Evolutionary conservation across 2,113 vertebrate genomes (phyloP).

Genomic region (Gallinago paraguaiae): DNA sequence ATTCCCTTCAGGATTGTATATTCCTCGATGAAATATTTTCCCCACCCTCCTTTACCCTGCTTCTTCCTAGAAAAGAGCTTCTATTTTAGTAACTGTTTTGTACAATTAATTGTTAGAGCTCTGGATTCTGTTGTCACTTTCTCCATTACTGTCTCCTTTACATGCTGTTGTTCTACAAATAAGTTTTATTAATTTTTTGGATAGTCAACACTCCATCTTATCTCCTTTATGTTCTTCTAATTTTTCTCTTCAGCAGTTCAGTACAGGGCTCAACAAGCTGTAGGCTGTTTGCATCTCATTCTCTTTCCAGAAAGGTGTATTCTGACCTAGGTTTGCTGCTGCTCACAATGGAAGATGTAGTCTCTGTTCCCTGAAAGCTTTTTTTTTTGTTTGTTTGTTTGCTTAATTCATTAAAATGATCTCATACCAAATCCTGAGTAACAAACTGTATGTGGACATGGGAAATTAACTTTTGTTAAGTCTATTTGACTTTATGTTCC

Average conservation of each 20-base stretch:
- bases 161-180: background rate
- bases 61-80: constrained; percentile 37
- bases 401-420: background rate
- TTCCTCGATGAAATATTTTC: constrained; percentile 61
- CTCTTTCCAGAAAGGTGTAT: background rate
- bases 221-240: background rate
- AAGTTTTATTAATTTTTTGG: background rate
- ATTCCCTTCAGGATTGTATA: constrained; percentile 77
- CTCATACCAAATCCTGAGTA: background rate
- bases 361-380: background rate
- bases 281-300: background rate
- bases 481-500: background rate
- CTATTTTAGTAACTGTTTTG: constrained; percentile 19
- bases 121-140: background rate
- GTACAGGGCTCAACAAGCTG: background rate
- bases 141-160: background rate
- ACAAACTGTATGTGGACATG: background rate
- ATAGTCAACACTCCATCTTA: background rate
- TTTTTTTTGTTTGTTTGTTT: background rate
- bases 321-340: background rate
- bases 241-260: background rate
- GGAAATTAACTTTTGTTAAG: background rate
- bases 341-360: background rate
- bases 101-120: constrained; percentile 27
- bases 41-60: background rate